Evolutionary conservation across 2,888 invertebrate genomes (phyloP).

Genomic region (Poecilus cupreus): DNA sequence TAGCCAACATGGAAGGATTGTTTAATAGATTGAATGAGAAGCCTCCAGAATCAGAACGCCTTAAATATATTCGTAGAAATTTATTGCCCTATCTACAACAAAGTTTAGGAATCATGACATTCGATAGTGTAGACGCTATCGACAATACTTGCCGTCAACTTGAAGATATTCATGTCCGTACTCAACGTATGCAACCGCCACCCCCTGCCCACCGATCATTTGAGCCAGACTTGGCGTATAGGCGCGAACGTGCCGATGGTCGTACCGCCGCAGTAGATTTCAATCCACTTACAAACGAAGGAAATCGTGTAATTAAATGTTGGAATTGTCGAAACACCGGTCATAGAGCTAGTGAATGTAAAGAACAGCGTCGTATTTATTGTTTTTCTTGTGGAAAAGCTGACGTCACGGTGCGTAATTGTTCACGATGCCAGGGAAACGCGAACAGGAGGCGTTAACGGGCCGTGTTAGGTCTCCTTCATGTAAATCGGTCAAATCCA

Average conservation of each 20-base stretch:
- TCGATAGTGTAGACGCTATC: not conserved
- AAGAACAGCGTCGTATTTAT: not conserved
- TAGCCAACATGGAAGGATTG: constrained; percentile 59
- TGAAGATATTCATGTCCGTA: not conserved
- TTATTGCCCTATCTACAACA: not conserved
- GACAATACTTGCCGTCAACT: not conserved
- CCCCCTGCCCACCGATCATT: not conserved
- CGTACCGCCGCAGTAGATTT: not conserved
- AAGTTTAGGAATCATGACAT: not conserved
- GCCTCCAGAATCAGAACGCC: constrained; percentile 37
- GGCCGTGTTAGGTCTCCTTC: not conserved
- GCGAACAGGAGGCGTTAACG: not conserved
- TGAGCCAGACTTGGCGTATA: not conserved
- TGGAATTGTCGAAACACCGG: not conserved
- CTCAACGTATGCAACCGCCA: not conserved
- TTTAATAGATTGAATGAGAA: constrained; percentile 40
- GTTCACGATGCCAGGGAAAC: not conserved
- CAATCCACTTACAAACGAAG: no score
- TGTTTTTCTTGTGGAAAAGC: constrained; percentile 8
- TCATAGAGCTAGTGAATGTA: not conserved
- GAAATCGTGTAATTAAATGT: no score
- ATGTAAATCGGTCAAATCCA: no score
- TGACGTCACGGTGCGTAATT: not conserved
- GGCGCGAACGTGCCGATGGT: not conserved
- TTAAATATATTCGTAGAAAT: constrained; percentile 50